Evolutionary conservation across 2,888 invertebrate species (phyloP).

Genomic region (Platycheirus rosarum): DNA sequence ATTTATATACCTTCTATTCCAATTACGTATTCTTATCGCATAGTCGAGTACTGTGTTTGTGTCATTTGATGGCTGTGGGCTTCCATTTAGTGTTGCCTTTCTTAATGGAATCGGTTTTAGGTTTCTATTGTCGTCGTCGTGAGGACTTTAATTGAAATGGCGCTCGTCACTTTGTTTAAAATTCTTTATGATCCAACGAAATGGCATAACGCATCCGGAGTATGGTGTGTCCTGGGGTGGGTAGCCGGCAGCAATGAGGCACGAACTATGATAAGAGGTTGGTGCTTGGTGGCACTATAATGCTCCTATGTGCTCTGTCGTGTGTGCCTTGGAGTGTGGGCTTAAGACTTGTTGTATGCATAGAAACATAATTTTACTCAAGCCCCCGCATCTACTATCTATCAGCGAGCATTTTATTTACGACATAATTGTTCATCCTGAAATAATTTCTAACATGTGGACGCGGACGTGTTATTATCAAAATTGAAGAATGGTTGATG

Average conservation of each 20-base stretch:
- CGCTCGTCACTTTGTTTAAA: conserved; percentile 25
- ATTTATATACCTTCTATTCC: conserved; percentile 3
- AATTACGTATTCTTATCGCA: conserved; percentile 37
- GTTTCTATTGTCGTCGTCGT: conserved; percentile 61
- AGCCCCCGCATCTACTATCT: conserved; percentile 22
- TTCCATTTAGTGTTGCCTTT: conserved; percentile 37
- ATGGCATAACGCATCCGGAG: conserved; percentile 66
- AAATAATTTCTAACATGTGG: conserved; percentile 59
- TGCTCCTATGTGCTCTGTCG: conserved; percentile 12
- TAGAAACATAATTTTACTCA: conserved; percentile 9
- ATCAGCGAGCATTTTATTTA: conserved; percentile 16
- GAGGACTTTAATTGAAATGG: conserved; percentile 72
- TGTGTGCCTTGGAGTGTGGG: conserved; percentile 1
- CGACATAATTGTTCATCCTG: conserved; percentile 69
- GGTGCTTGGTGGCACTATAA: conserved; percentile 4
- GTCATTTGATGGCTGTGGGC: conserved; percentile 21
- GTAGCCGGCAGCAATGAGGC: conserved; percentile 16
- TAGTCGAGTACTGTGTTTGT: conserved; percentile 22
- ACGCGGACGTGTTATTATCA: conserved; percentile 26
- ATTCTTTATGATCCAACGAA: conserved; percentile 61
- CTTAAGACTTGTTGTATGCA: conserved; percentile 17
- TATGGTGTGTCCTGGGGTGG: conserved; percentile 8
- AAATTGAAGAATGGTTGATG: conserved; percentile 45
- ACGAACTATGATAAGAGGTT: conserved; percentile 24
- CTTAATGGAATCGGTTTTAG: conserved; percentile 66